Percentiles rank a stretch among this genome's conserved stretches.
Evolutionary conservation across 2,797 vertebrate species (phyloP).

Genomic region (Oceanodroma leucorhoa): DNA sequence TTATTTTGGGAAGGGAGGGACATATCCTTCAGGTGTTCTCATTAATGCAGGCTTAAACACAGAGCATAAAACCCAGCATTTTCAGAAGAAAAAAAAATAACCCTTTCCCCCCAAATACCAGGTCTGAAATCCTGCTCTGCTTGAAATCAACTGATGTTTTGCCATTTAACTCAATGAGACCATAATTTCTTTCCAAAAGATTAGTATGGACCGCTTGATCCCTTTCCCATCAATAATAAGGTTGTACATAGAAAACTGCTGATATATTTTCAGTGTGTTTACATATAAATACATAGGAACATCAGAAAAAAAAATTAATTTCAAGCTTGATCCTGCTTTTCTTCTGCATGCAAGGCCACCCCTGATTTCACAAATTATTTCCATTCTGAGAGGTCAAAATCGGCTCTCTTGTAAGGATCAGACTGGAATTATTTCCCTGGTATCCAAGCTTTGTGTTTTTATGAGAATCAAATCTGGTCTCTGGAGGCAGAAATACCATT

Average conservation of each 20-base stretch:
- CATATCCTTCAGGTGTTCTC: constrained; percentile 72
- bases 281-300: constrained; percentile 22
- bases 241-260: background rate
- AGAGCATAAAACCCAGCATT: constrained; percentile 35
- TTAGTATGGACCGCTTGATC: constrained; percentile 12
- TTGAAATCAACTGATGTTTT: constrained; percentile 48
- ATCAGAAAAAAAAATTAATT: background rate
- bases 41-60: constrained; percentile 62
- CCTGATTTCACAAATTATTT: background rate
- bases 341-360: background rate
- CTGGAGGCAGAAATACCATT: background rate
- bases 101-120: background rate
- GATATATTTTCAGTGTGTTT: constrained; percentile 11
- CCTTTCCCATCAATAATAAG: constrained; percentile 31
- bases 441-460: background rate
- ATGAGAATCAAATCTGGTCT: background rate
- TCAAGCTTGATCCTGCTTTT: constrained; percentile 13
- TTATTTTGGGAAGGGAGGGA: constrained; percentile 66
- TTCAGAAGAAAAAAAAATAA: background rate
- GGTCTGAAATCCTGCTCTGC: background rate
- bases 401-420: background rate
- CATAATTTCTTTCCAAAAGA: background rate
- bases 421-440: background rate
- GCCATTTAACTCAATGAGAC: constrained; percentile 30
- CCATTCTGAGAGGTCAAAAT: constrained; percentile 9